Base-by-base conservation (phyloP, 2,113 vertebrate species). In the Syngnathus typhle region DNA sequence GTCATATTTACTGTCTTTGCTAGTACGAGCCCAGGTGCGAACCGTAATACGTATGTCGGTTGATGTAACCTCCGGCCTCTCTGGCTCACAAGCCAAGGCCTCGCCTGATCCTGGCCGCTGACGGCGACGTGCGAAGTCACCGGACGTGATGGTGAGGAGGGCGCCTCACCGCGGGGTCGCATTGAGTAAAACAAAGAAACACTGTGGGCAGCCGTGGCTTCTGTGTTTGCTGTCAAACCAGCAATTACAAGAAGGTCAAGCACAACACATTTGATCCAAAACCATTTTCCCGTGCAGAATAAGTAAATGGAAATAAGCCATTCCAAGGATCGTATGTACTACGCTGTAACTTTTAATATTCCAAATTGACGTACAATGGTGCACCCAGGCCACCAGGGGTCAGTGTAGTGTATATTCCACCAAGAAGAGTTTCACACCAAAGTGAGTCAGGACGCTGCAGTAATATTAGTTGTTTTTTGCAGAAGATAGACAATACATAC, bases 41-140 rank as follows among this genome's bases (percentile, higher is more conserved):
- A 89, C 78, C 78, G 68, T 85, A 79, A 80, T 74, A 75, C 74
- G 74, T 82, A 80, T 92, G 91, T 92, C 58, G 81, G 87, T 91
- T 91, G 89, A 82, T 91, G 82, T 92, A 92, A 92, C 91, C 91
- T 90, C 84, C 72, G 79, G 86, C 90, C 88, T 88, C 75, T 52
- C 70, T 73, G 82, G 73, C 74, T 63, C 51, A 15, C 68, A 71
- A 71, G 82, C 85, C 84, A 51, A 61, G 75, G 61, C 67, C 78
- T 85, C 27, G 80, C 89, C 90, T 90, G 90, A 88, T 91, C 84
- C 71, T 60, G 80, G 85, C 72, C 84, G 89, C 89, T 91, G 81
- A 89, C 91, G 87, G 70, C 0, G 46, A 74, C 41, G 76, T 87
- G 91, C 76, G 83, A 92, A 88, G 77, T 68, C 82, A 75, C 73